Evolutionary conservation across 2,113 vertebrate species (phyloP).

Genomic region (Actinemys pallida): DNA sequence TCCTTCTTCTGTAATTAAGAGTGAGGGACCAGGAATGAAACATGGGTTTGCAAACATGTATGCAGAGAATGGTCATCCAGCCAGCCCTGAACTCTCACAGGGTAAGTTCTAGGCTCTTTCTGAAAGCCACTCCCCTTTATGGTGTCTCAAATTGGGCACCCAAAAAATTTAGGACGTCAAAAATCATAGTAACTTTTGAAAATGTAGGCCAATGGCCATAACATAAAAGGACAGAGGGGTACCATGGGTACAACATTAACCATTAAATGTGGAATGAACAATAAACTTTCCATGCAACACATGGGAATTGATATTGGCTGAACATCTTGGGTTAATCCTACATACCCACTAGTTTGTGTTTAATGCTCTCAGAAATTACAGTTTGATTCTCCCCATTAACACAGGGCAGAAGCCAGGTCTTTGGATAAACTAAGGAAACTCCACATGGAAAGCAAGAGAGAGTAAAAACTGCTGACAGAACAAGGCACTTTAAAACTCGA

Average conservation of each 20-base stretch:
- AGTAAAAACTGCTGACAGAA: background rate
- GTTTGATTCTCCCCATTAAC: background rate
- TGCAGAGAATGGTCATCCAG: background rate
- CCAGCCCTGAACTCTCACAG: background rate
- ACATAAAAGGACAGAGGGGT: background rate
- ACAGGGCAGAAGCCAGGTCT: background rate
- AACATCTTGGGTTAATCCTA: background rate
- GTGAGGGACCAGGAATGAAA: background rate
- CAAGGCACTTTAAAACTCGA: background rate
- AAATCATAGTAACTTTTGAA: background rate
- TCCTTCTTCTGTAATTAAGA: background rate
- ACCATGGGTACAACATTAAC: background rate
- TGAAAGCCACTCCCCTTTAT: background rate
- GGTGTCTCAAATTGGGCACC: background rate
- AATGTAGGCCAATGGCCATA: accelerated
- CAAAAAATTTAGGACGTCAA: background rate
- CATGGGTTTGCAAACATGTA: background rate
- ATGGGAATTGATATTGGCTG: background rate
- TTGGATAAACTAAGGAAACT: background rate
- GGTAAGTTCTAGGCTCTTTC: background rate
- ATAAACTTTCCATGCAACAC: background rate
- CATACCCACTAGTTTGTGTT: background rate
- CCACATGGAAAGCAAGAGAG: background rate
- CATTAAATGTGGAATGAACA: background rate
- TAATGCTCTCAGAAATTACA: background rate